Conservation (phyloP, 2,113 vertebrate species). For the Phyllostomus hastatus region DNA sequence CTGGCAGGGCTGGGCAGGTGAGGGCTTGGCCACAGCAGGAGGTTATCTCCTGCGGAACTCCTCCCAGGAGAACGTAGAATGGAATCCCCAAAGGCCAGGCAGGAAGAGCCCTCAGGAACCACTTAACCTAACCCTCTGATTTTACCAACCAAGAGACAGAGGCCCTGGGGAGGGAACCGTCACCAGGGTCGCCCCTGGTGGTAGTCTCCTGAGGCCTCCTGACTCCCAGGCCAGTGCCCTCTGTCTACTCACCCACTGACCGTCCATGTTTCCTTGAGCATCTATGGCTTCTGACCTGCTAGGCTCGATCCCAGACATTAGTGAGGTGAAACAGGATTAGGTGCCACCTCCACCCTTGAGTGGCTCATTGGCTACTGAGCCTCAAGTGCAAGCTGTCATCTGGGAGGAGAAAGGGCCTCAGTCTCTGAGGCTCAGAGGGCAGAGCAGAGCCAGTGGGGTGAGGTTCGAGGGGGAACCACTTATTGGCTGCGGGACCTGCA, state of each 20-base stretch:
- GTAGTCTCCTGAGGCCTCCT: not conserved
- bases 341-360: not conserved
- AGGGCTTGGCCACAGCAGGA: not conserved
- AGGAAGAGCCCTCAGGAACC: not conserved
- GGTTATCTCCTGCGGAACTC: not conserved
- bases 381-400: not conserved
- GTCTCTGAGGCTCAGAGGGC: not conserved
- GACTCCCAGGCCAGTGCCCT: not conserved
- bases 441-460: not conserved
- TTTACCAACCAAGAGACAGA: not conserved
- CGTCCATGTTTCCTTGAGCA: not conserved
- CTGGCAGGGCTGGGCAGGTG: not conserved
- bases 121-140: not conserved
- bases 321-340: not conserved
- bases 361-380: not conserved
- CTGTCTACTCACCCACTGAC: not conserved
- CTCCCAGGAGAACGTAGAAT: not conserved
- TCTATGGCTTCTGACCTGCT: not conserved
- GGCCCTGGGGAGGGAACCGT: not conserved
- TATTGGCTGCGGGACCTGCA: not conserved
- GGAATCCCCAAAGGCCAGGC: not conserved
- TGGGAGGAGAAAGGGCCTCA: not conserved
- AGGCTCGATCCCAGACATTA: rapidly evolving
- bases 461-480: not conserved
- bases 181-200: not conserved